These are phyloP conservation scores for Hippopotamus amphibius DNA, from an alignment of 2,113 vertebrate genomes.

Conservation along the genomic window DNA sequence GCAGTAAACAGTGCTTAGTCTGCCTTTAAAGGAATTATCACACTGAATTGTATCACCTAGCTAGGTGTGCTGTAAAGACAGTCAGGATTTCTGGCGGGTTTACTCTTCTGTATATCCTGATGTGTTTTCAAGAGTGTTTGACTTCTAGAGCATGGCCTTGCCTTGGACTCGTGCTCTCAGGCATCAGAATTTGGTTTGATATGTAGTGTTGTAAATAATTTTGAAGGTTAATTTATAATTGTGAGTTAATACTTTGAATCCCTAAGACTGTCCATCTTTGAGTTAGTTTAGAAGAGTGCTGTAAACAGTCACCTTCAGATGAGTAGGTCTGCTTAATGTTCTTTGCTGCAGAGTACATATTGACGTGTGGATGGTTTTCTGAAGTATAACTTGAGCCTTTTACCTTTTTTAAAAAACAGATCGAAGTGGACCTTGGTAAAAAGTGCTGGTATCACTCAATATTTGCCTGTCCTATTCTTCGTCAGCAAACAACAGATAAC, in stretches of 20 bases:
- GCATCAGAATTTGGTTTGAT: not conserved
- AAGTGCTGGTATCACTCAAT: conserved; percentile 95
- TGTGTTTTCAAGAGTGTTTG: not conserved
- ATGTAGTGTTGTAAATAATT: not conserved
- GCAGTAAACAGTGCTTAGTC: not conserved
- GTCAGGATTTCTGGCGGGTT: not conserved
- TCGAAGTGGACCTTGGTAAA: conserved; percentile 93
- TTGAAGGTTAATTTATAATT: not conserved
- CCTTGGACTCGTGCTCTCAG: not conserved
- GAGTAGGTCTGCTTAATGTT: not conserved
- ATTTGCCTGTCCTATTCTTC: conserved; percentile 93
- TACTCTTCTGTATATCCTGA: not conserved
- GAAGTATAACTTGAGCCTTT: not conserved
- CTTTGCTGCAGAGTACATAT: not conserved
- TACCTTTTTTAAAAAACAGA: conserved; percentile 83
- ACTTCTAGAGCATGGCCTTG: not conserved
- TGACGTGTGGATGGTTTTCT: not conserved
- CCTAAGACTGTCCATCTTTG: not conserved
- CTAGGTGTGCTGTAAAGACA: not conserved
- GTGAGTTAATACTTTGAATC: not conserved
- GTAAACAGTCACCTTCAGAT: not conserved
- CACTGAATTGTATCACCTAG: not conserved
- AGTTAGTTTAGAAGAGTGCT: not conserved
- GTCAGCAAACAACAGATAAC: conserved; percentile 93
- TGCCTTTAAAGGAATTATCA: not conserved